Conservation (phyloP, 2,888 invertebrate species). For the Bugula neritina region DNA sequence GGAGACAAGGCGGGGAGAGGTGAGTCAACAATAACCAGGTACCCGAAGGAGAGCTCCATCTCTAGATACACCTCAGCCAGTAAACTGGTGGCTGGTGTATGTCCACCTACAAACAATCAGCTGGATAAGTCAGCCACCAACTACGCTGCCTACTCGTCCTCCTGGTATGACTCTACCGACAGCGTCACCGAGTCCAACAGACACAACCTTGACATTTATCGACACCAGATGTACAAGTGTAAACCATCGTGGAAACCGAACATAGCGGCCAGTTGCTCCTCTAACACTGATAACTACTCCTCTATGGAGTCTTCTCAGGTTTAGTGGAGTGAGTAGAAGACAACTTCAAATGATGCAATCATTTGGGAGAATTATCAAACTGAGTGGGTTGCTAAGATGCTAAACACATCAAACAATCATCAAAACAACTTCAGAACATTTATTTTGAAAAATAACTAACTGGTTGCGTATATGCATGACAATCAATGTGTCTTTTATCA, state of each 20-base stretch:
- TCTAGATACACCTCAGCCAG: constrained; percentile 5
- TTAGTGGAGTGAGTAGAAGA: neutral
- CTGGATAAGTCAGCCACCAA: constrained; percentile 6
- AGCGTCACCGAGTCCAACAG: neutral
- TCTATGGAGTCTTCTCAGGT: constrained; percentile 25
- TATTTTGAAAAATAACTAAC: no score
- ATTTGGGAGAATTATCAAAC: no score
- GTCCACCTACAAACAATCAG: neutral
- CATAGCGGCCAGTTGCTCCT: constrained; percentile 21
- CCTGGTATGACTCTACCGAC: neutral
- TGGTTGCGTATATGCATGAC: no score
- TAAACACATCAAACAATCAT: no score
- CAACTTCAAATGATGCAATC: no score
- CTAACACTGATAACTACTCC: constrained; percentile 26
- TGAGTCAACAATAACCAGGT: no score
- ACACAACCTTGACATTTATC: neutral
- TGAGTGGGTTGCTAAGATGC: no score
- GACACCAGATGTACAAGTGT: neutral
- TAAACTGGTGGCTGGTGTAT: neutral
- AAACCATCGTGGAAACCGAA: constrained; percentile 16
- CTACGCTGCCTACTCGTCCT: constrained; percentile 1
- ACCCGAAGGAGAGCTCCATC: neutral
- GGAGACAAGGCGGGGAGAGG: neutral
- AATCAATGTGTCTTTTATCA: neutral
- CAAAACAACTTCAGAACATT: no score